Base-by-base conservation (phyloP, 2,113 vertebrate genomes). In the Rutilus rutilus region DNA sequence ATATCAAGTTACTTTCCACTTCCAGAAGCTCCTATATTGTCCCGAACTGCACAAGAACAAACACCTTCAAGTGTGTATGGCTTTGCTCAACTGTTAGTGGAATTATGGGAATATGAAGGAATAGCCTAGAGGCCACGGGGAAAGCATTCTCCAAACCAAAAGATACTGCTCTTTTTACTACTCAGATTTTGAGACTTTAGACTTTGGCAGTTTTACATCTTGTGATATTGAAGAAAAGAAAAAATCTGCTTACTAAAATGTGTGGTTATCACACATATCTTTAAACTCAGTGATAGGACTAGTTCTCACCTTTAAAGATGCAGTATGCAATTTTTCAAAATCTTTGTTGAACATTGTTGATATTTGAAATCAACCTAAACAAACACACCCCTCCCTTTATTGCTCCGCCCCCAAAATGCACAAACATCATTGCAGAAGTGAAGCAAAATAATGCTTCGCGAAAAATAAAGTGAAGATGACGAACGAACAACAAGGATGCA, bases 1-100 rank as follows among this genome's bases (percentile, higher is more conserved):
- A 36, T 85, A 88, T 89, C 87, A 57, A 33, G 79, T 89, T 88
- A 85, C 88, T 39, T 62, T 82, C 67, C 83, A 82, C 39, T 79
- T 75, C 30, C 84, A 39, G 33, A 57, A 59, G 59, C 74, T 89
- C 23, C 52, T 88, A 14, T 73, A 57, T n/a, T 88, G 54, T 71
- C 33, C 50, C 12, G 78, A 65, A 64, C 47, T 54, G 79, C 60
- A 33, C 4, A 36, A 67, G 79, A 65, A 39, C 79, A 30, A 33
- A 23, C 45, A 54, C 45, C 6, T 69, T 17, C 8, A 82, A 54
- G 33, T 27, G 64, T 25, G 23, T 27, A 60, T 39, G n/a, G 79
- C n/a, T 45, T 76, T 52, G 3, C 74, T 76, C 25, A 8, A 27
- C 64, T 54, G 45, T 82, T 30, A 15, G 80, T 33, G 45, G 62